Conservation (phyloP, 1,140 invertebrate species). For the Proales similis region DNA sequence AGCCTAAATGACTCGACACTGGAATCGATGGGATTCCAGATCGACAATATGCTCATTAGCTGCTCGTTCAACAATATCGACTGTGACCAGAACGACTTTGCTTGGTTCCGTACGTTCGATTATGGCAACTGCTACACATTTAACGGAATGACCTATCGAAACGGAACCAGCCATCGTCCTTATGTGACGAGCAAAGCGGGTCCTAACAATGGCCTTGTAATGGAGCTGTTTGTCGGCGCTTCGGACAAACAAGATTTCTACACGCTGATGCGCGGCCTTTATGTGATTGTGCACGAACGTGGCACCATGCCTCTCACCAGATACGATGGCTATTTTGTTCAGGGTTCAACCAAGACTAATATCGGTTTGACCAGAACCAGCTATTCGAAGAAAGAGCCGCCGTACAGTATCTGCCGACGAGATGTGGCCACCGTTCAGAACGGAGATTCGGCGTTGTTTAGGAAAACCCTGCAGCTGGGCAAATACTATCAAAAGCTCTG, state of each 20-base stretch:
- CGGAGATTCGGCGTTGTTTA: constrained; percentile 6
- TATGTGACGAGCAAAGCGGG: constrained; percentile 12
- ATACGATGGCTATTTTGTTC: constrained; percentile 10
- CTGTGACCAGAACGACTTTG: background rate
- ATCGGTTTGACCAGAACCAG: constrained; percentile 6
- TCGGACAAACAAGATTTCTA: constrained; percentile 8
- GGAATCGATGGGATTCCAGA: background rate
- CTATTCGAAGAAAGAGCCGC: background rate
- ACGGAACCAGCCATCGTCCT: background rate
- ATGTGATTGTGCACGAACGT: constrained; percentile 5
- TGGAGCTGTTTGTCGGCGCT: constrained; percentile 20
- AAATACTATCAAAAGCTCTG: constrained; percentile 9
- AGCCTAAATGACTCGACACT: background rate
- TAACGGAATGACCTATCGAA: constrained; percentile 6
- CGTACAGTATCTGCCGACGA: constrained; percentile 5
- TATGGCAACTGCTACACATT: constrained; percentile 29
- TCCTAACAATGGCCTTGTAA: constrained; percentile 1
- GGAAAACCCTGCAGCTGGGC: background rate
- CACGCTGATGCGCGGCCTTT: constrained; percentile 1
- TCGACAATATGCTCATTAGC: constrained; percentile 9
- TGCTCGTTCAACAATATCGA: constrained; percentile 11
- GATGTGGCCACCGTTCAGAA: background rate
- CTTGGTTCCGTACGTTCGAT: constrained; percentile 8
- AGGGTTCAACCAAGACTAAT: background rate
- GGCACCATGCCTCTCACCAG: constrained; percentile 10